These are phyloP conservation scores for Brachirus orientalis DNA, from an alignment of 2,113 vertebrate species.

Conservation along the genomic window DNA sequence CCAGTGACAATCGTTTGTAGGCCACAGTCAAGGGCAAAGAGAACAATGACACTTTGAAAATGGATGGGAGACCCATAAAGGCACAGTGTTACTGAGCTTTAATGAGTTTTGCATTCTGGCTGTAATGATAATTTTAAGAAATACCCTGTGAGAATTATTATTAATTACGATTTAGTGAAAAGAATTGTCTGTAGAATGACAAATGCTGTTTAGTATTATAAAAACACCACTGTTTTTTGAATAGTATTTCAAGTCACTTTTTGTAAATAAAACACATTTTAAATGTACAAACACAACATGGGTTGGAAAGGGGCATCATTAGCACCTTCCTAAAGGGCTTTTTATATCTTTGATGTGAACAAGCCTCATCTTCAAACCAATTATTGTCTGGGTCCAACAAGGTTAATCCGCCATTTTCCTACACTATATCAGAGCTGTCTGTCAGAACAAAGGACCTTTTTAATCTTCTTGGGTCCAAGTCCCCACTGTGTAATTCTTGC, in stretches of 20 bases:
- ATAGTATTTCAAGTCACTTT: background rate
- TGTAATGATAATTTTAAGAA: background rate
- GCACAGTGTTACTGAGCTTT: background rate
- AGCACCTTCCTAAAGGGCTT: background rate
- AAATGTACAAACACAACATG: background rate
- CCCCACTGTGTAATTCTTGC: background rate
- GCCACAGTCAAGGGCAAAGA: slow-evolving; percentile 41
- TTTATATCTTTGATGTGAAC: slow-evolving; percentile 6
- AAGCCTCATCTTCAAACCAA: background rate
- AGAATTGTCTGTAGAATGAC: background rate
- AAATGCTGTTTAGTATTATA: background rate
- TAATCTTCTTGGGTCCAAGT: background rate
- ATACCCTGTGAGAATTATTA: background rate
- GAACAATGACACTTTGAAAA: slow-evolving; percentile 15
- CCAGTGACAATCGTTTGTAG: slow-evolving; percentile 25
- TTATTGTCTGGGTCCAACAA: background rate
- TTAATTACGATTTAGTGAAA: background rate
- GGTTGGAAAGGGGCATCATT: background rate
- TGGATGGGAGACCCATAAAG: slow-evolving; percentile 10
- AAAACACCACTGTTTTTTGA: background rate
- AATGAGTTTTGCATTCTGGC: background rate
- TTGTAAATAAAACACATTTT: slow-evolving; percentile 1
- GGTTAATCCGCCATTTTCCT: background rate
- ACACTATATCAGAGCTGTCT: background rate
- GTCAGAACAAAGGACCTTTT: background rate